Evolutionary conservation across 2,888 invertebrate genomes (phyloP), one percentile per base, ranked within the genome.

Genomic region (Amphimallon solstitiale): DNA sequence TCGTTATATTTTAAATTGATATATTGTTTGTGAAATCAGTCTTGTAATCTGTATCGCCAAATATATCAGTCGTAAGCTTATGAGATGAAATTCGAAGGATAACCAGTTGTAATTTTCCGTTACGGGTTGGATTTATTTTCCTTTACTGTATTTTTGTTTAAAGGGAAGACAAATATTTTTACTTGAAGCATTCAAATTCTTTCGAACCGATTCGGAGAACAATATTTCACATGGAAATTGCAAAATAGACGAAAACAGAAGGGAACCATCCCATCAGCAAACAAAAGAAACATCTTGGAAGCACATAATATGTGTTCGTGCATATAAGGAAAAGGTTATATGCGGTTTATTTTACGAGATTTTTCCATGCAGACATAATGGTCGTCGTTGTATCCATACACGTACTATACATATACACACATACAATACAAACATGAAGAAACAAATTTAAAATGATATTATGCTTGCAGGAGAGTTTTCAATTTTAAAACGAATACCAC

Each of bases 401-500:
- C 29, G 23, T 23, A 23, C 23, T 23, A 23, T 5, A 23, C 5
- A 29, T 9, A 29, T 29, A 5, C 29, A 29, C 29, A 5, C 29
- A n/a, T n/a, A n/a, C n/a, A n/a, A n/a, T n/a, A n/a, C n/a, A n/a
- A n/a, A n/a, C n/a, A n/a, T n/a, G 7, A 43, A 43, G 14, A 15
- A 14, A 15, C 7, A 43, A 43, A 15, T 43, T 43, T 43, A 14
- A 15, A 43, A 15, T 7, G 43, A 2, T 43, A 15, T 37, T 35
- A 17, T 35, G 51, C 10, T 29, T 7, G 15, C n/a, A 14, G 17
- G 14, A 0, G 35, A 10, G 17, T 52, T 37, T 52, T 15, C 51
- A 52, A 37, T 52, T 52, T 37, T 5, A 52, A 37, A 19, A 37
- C 35, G 35, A 52, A 52, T 37, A 52, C 10, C 35, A 19, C 10